These are phyloP conservation scores for Wasmannia auropunctata DNA, from an alignment of 1,140 invertebrate species.

Conservation along the genomic window DNA sequence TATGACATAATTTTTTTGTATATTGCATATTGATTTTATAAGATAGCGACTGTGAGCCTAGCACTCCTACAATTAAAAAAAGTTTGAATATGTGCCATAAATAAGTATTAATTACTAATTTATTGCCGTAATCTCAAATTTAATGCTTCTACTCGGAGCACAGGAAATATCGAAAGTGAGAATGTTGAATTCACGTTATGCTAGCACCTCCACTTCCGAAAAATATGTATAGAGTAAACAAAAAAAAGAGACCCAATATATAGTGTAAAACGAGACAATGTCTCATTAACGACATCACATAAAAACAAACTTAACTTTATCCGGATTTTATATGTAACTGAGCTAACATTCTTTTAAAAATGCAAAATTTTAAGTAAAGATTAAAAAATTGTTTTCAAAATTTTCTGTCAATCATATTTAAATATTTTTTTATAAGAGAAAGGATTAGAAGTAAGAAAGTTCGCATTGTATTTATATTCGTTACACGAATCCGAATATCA, in stretches of 20 bases:
- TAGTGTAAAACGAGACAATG: slow-evolving; percentile 16
- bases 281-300: background rate
- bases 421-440: background rate
- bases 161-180: too few species aligned
- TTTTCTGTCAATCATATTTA: background rate
- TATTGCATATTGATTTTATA: background rate
- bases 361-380: background rate
- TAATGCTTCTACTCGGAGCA: too few species aligned
- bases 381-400: background rate
- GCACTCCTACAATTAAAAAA: too few species aligned
- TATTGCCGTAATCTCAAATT: too few species aligned
- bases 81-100: too few species aligned
- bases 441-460: background rate
- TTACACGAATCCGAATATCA: background rate
- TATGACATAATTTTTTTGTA: background rate
- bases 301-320: background rate
- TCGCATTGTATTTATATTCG: background rate
- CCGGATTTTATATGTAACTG: background rate
- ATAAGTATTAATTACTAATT: too few species aligned
- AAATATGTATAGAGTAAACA: too few species aligned
- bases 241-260: too few species aligned
- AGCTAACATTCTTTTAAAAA: background rate
- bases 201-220: too few species aligned
- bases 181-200: too few species aligned
- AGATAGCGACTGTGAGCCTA: too few species aligned